These are phyloP conservation scores for Mesorhabditis spiculigera DNA, from an alignment of 2,888 invertebrate species.

Conservation along the genomic window DNA sequence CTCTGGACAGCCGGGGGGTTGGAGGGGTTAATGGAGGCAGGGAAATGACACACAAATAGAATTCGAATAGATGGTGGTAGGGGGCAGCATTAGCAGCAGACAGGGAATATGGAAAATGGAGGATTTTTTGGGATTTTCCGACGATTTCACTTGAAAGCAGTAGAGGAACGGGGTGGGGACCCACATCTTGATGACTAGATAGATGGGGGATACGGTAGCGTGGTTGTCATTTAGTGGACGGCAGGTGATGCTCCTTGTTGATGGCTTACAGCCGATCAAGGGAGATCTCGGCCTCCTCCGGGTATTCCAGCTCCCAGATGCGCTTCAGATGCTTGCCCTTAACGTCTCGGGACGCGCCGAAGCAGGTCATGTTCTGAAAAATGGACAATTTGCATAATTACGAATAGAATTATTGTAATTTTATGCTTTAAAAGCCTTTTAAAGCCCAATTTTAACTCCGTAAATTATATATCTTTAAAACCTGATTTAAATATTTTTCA, in stretches of 20 bases:
- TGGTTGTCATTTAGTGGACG: slow-evolving; percentile 5
- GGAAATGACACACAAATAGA: no score
- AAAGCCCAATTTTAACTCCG: not conserved
- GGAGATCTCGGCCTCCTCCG: slow-evolving; percentile 48
- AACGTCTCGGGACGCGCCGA: slow-evolving; percentile 57
- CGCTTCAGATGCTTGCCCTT: slow-evolving; percentile 58
- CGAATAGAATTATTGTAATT: not conserved
- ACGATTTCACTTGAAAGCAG: no score
- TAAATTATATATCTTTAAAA: no score
- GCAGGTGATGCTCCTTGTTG: not conserved
- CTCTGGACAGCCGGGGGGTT: no score
- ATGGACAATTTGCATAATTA: not conserved
- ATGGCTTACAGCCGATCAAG: slow-evolving; percentile 52
- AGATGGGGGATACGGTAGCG: not conserved
- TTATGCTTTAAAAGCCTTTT: not conserved
- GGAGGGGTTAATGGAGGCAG: no score
- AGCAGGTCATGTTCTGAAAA: slow-evolving; percentile 51
- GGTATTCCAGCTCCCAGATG: slow-evolving; percentile 57
- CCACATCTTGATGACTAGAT: slow-evolving; percentile 12
- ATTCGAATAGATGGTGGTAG: no score
- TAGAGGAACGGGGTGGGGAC: not conserved
- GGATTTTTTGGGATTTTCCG: no score
- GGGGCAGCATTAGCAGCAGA: no score
- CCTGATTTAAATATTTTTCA: no score
- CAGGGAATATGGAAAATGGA: no score